These are phyloP conservation scores for Congeria kusceri DNA, from an alignment of 2,888 invertebrate genomes.

Conservation along the genomic window DNA sequence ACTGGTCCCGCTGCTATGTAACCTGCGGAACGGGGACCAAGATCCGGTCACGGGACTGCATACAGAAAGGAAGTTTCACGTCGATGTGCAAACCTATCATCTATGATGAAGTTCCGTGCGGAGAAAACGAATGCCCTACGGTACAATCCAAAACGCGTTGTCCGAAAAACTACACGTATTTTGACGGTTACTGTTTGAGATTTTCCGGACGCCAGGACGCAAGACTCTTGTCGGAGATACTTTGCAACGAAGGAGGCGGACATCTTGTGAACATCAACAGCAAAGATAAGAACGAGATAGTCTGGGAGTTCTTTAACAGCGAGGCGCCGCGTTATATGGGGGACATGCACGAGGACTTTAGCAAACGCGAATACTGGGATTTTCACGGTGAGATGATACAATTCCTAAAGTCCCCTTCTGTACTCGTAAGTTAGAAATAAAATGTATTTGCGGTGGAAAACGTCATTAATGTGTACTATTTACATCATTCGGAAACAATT, in stretches of 20 bases:
- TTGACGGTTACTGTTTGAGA: constrained; percentile 49
- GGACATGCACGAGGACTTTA: constrained; percentile 49
- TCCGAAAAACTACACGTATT: constrained; percentile 45
- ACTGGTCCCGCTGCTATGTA: constrained; percentile 47
- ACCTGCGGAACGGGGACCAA: constrained; percentile 44
- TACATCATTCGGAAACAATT: too few species aligned
- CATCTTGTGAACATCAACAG: constrained; percentile 47
- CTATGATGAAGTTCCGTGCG: constrained; percentile 32
- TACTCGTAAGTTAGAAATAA: too few species aligned
- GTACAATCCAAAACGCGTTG: constrained; percentile 31
- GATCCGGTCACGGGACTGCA: constrained; percentile 44
- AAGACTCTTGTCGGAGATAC: constrained; percentile 39
- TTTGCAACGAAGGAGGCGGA: constrained; percentile 50
- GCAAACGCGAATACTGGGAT: constrained; percentile 55
- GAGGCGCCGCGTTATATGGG: constrained; percentile 42
- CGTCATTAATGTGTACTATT: too few species aligned
- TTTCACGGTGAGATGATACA: background rate
- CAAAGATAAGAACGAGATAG: constrained; percentile 36
- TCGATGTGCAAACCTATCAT: constrained; percentile 47
- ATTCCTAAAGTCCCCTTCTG: too few species aligned
- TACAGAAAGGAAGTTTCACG: constrained; percentile 30
- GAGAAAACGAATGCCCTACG: constrained; percentile 5
- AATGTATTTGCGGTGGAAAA: too few species aligned
- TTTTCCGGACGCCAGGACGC: constrained; percentile 45
- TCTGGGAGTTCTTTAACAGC: constrained; percentile 34